phyloP scores from a whole-genome alignment of 1,140 invertebrate species.

The roundworm (Caenorhabditis elegans) region DNA sequence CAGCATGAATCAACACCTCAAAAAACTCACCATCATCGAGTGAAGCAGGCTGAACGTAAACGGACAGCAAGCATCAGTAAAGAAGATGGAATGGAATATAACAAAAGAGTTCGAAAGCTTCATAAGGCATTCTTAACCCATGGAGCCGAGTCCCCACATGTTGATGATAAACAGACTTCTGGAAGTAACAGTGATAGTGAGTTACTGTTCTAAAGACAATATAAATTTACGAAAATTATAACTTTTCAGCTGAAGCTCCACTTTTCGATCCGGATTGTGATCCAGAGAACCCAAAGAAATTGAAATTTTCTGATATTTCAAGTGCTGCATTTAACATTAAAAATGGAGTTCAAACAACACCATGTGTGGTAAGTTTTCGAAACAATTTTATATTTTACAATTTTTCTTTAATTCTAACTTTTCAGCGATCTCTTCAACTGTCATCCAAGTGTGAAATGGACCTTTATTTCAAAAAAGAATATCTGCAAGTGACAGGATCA shows the following conservation, averaged over 20 bases:
- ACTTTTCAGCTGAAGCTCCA: slow-evolving; percentile 27
- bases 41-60: not conserved
- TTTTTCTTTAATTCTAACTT: too few species aligned
- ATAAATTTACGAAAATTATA: not conserved
- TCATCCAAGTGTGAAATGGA: slow-evolving; percentile 79
- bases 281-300: slow-evolving; percentile 75
- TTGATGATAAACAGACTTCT: not conserved
- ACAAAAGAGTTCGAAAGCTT: not conserved
- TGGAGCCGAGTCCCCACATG: not conserved
- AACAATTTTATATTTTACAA: too few species aligned
- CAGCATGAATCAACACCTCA: not conserved
- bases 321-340: slow-evolving; percentile 85
- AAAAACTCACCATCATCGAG: not conserved
- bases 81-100: slow-evolving; percentile 26
- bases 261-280: slow-evolving; percentile 77
- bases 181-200: slow-evolving; percentile 13
- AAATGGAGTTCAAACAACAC: slow-evolving; percentile 79
- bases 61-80: not conserved
- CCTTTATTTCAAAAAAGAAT: slow-evolving; percentile 88
- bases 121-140: not conserved
- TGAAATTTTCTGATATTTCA: slow-evolving; percentile 84
- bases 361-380: slow-evolving; percentile 76
- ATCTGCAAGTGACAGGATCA: slow-evolving; percentile 85
- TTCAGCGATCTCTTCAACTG: slow-evolving; percentile 68
- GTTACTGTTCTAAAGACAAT: not conserved